Evolutionary conservation across 2,888 invertebrate genomes (phyloP), one percentile per base, ranked within the genome.

Genomic region (Gymnoscelis rufifasciata): DNA sequence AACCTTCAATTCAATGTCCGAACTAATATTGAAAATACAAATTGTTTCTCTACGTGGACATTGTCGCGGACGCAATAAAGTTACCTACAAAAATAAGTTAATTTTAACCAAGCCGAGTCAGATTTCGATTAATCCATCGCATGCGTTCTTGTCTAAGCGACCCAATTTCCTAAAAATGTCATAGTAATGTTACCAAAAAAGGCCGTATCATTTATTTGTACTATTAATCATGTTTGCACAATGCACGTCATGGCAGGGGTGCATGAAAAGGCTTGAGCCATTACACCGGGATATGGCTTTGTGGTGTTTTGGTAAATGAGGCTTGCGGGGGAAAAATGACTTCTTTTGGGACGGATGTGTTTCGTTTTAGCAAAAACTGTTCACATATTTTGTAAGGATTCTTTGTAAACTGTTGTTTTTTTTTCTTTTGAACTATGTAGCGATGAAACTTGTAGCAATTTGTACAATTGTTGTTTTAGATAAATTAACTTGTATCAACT

Each of bases 201-300:
- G 62, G 57, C 62, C 74, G 69, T 75, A 78, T 83, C 83, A 81
- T 78, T 45, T 81, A 82, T 74, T 72, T 66, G 66, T 57, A 66
- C 72, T 73, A 86, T 87, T 81, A 84, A 86, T 86, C 84, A 86
- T 77, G 60, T 71, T 78, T 67, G 64, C 78, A 87, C 86, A 87
- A 86, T 83, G 74, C 73, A 68, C 62, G 81, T 74, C 80, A 70
- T 68, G 64, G 63, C 64, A 72, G 78, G 79, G 66, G 58, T 63
- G 62, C 63, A 76, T 71, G 53, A 76, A 77, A 76, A 78, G 76
- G 78, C 74, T 81, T 83, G 62, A 71, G 69, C 71, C 66, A 75
- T 81, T 79, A 78, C 74, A 70, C 73, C 66, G 54, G 73, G 75
- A 74, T 73, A 72, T 69, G 63, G 64, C 68, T 68, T 74, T 73